These are phyloP conservation scores for Elysia crispata DNA, from an alignment of 2,888 invertebrate genomes.

Conservation along the genomic window DNA sequence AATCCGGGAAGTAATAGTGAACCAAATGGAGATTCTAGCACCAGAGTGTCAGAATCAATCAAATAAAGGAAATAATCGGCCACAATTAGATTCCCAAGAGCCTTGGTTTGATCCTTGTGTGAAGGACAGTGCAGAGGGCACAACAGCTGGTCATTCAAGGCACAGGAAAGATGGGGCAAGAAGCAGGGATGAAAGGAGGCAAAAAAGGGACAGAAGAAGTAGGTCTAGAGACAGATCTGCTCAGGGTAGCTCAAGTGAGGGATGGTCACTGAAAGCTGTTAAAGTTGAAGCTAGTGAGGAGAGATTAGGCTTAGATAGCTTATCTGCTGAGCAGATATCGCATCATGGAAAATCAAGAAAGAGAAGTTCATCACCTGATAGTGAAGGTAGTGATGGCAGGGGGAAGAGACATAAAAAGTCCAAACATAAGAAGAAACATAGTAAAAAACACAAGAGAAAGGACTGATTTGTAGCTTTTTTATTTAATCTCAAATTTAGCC, in stretches of 20 bases:
- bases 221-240: slow-evolving; percentile 5
- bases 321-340: neutral
- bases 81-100: too few relatives aligned
- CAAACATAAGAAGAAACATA: slow-evolving; percentile 44
- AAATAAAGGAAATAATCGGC: too few relatives aligned
- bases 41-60: slow-evolving; percentile 21
- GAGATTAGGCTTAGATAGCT: too few relatives aligned
- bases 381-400: slow-evolving; percentile 19
- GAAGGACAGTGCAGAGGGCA: neutral
- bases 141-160: neutral
- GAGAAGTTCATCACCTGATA: slow-evolving; percentile 13
- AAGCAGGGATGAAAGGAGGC: slow-evolving; percentile 9
- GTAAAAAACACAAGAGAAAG: slow-evolving; percentile 44
- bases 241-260: slow-evolving; percentile 33
- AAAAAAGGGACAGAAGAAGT: slow-evolving; percentile 16
- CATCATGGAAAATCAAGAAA: neutral
- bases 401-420: slow-evolving; percentile 37
- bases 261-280: slow-evolving; percentile 37
- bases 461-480: neutral
- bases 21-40: slow-evolving; percentile 67
- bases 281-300: too few relatives aligned
- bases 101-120: neutral
- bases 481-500: too few relatives aligned
- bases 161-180: neutral
- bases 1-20: slow-evolving; percentile 68